phyloP scores from a whole-genome alignment of 1,140 invertebrate species.

The Pseudomyrmex concolor region DNA sequence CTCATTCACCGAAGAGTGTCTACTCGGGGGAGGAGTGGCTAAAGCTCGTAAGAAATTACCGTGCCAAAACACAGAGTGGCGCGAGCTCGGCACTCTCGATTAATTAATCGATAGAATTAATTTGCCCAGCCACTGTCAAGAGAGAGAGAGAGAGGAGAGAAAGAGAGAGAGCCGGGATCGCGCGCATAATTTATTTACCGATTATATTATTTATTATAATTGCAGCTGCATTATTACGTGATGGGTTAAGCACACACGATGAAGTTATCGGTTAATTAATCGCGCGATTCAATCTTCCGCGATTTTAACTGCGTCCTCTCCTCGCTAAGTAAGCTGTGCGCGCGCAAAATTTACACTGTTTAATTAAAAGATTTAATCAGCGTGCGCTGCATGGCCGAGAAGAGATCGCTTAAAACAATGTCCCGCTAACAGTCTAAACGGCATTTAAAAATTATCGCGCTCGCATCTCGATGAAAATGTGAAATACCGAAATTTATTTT shows the following conservation, averaged over 20 bases:
- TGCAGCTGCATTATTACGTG: constrained; percentile 36
- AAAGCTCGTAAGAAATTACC: constrained; percentile 47
- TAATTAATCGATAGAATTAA: constrained; percentile 44
- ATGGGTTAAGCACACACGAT: constrained; percentile 20
- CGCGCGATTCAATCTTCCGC: constrained; percentile 42
- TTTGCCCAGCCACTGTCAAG: constrained; percentile 10
- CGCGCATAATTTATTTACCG: constrained; percentile 21
- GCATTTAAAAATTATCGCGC: constrained; percentile 47
- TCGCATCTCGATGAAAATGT: constrained; percentile 21
- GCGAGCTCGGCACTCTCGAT: background rate
- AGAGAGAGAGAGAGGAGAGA: background rate
- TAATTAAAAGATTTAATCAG: constrained; percentile 62
- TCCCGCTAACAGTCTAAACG: constrained; percentile 37
- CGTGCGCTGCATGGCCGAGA: constrained; percentile 2
- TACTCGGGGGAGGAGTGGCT: background rate
- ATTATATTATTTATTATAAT: constrained; percentile 47
- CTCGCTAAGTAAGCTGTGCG: constrained; percentile 41
- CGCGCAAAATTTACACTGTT: constrained; percentile 52
- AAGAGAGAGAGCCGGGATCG: no score
- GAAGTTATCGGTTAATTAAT: constrained; percentile 61
- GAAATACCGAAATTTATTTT: constrained; percentile 38
- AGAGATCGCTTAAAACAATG: constrained; percentile 44
- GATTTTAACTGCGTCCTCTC: constrained; percentile 38
- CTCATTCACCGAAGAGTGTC: constrained; percentile 32
- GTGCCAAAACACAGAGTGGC: constrained; percentile 8